A percentile compares a stretch with the other conserved stretches of the same genome.
These are phyloP conservation scores for Drosophila picticornis DNA, from an alignment of 2,888 invertebrate species.

Conservation along the genomic window DNA sequence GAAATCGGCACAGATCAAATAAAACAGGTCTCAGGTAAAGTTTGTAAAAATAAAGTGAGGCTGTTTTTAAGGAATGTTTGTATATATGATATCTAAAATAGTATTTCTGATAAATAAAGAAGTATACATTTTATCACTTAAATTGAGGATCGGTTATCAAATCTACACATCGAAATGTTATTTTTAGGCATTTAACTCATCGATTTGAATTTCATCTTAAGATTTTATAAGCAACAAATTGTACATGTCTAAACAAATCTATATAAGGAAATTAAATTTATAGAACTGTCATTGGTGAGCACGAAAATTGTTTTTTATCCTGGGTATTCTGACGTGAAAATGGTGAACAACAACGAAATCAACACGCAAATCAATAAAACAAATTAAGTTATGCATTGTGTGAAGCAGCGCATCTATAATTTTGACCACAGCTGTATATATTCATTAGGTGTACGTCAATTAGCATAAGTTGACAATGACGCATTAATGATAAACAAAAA, in stretches of 20 bases:
- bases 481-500: not conserved
- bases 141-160: not conserved
- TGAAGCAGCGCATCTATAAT: not conserved
- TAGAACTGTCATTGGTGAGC: not conserved
- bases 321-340: not conserved
- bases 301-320: not conserved
- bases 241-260: not conserved
- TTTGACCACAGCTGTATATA: not conserved
- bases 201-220: not conserved
- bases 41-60: not conserved
- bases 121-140: not conserved
- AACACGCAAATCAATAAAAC: not conserved
- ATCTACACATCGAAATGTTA: not conserved
- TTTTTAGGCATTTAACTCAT: not conserved
- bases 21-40: not conserved
- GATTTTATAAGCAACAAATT: not conserved
- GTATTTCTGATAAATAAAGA: not conserved
- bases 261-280: not conserved
- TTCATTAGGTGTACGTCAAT: conserved; percentile 10
- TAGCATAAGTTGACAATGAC: conserved; percentile 23
- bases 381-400: not conserved
- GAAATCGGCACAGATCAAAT: conserved; percentile 42
- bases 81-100: not conserved
- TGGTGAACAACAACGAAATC: not conserved
- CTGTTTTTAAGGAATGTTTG: not conserved